phyloP scores from a whole-genome alignment of 2,888 invertebrate genomes.

The Clistopyga incitator region DNA sequence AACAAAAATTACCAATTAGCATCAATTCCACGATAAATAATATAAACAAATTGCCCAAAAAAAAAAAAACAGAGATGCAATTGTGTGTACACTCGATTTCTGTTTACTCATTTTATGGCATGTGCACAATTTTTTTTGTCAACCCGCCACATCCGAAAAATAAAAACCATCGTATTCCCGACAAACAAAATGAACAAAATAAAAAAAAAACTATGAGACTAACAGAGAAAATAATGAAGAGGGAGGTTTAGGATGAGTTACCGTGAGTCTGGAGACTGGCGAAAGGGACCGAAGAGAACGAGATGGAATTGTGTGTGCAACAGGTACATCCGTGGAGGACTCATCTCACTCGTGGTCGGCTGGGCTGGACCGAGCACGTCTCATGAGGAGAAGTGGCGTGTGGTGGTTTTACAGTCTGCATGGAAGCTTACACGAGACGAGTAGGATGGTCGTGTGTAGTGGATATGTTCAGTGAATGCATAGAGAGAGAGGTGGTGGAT shows the following conservation, averaged over 20 bases:
- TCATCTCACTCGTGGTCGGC: conserved; percentile 51
- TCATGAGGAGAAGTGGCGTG: conserved; percentile 5
- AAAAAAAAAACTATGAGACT: not conserved
- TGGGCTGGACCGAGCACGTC: conserved; percentile 8
- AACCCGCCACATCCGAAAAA: too few species aligned
- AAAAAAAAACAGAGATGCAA: too few species aligned
- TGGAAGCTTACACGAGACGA: conserved; percentile 7
- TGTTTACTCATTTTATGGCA: too few species aligned
- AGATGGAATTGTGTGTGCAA: conserved; percentile 61
- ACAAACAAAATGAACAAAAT: too few species aligned
- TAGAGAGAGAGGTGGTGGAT: conserved; percentile 27
- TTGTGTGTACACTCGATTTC: too few species aligned
- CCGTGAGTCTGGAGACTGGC: conserved; percentile 12
- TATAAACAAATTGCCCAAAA: too few species aligned
- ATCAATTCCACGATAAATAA: too few species aligned
- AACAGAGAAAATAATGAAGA: conserved; percentile 31
- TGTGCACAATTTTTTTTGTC: too few species aligned
- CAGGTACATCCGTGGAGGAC: conserved; percentile 63
- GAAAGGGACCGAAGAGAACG: conserved; percentile 49
- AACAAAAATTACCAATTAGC: too few species aligned
- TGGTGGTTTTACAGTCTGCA: conserved; percentile 25
- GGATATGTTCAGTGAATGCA: conserved; percentile 20
- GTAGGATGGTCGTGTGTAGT: not conserved
- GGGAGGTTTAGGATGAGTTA: conserved; percentile 35
- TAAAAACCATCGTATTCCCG: too few species aligned